A percentile compares a stretch with the other conserved stretches of the same genome.
These are phyloP conservation scores for Callimorpha dominula DNA, from an alignment of 2,888 invertebrate genomes.

Conservation along the genomic window DNA sequence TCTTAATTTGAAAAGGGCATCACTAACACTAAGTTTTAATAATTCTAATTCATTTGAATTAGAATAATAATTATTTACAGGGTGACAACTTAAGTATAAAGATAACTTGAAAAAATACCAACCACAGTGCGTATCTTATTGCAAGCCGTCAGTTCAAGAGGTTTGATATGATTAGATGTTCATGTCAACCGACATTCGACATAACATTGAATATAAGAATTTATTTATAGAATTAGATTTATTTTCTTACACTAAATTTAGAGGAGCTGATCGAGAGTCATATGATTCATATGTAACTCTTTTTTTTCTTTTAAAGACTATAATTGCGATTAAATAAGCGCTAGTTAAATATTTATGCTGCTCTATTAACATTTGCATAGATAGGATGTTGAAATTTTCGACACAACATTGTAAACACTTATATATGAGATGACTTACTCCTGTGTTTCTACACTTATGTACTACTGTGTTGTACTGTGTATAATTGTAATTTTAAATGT, in stretches of 20 bases:
- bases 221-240: slow-evolving; percentile 12
- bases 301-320: background rate
- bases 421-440: background rate
- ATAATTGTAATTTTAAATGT: background rate
- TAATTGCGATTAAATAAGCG: background rate
- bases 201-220: slow-evolving; percentile 10
- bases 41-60: background rate
- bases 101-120: background rate
- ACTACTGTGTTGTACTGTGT: background rate
- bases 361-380: too few species aligned
- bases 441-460: background rate
- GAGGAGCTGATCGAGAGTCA: background rate
- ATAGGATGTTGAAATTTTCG: background rate
- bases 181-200: slow-evolving; percentile 12
- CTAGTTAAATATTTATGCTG: background rate
- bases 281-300: too few species aligned
- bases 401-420: background rate
- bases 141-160: slow-evolving; percentile 13
- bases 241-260: slow-evolving; percentile 12
- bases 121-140: slow-evolving; percentile 9
- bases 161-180: slow-evolving; percentile 14
- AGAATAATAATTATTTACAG: background rate
- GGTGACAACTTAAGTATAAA: background rate
- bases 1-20: background rate
- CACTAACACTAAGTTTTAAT: background rate